Evolutionary conservation across 1,140 invertebrate species (phyloP).

Genomic region (Formica selysi): DNA sequence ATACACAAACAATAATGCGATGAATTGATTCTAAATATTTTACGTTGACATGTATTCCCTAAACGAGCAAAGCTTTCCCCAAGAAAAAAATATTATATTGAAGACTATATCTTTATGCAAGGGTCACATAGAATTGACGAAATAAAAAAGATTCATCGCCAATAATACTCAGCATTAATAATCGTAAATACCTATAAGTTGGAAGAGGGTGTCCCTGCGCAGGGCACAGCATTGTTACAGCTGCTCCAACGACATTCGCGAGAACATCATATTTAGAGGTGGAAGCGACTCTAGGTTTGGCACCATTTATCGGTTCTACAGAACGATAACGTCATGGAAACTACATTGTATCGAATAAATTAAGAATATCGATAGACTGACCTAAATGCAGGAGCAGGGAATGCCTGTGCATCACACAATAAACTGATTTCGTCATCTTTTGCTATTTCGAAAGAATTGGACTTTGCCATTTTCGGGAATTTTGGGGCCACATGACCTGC

Average conservation of each 20-base stretch:
- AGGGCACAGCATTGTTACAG: slow-evolving; percentile 88
- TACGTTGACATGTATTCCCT: background rate
- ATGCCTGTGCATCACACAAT: slow-evolving; percentile 90
- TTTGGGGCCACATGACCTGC: slow-evolving; percentile 88
- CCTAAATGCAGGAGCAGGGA: slow-evolving; percentile 85
- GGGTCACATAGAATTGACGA: background rate
- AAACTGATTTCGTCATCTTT: slow-evolving; percentile 82
- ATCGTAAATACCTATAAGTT: slow-evolving; percentile 87
- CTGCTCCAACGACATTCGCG: slow-evolving; percentile 72
- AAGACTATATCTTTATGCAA: background rate
- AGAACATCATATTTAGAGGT: slow-evolving; percentile 81
- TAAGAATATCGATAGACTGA: slow-evolving; percentile 65
- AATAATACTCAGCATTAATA: background rate
- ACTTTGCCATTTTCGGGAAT: slow-evolving; percentile 85
- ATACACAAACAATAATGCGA: slow-evolving; percentile 60
- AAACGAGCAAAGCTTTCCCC: background rate
- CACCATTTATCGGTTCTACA: slow-evolving; percentile 90
- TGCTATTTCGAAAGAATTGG: slow-evolving; percentile 77
- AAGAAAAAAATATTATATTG: background rate
- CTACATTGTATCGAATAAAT: background rate
- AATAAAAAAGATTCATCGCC: background rate
- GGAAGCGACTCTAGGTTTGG: slow-evolving; percentile 88
- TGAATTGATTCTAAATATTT: slow-evolving; percentile 19
- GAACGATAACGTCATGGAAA: slow-evolving; percentile 47
- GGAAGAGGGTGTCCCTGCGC: slow-evolving; percentile 89